Base-by-base conservation (phyloP, 2,113 vertebrate genomes). In the Pachycephala philippinensis region DNA sequence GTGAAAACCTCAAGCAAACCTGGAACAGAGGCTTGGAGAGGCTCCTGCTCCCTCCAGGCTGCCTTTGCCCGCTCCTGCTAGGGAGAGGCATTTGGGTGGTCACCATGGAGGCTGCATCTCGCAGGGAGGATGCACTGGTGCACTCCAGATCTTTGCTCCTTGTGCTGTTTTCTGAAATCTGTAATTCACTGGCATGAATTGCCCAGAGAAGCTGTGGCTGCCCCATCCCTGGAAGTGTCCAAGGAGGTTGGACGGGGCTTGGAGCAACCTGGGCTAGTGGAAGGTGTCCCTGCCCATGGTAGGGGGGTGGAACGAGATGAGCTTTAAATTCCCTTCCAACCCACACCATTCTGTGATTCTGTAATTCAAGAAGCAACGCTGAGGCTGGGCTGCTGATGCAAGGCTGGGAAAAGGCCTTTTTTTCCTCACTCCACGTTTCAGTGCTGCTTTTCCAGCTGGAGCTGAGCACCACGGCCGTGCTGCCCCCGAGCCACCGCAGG, bases 391-490 rank as follows among this genome's bases (percentile, higher is more conserved):
- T 65, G 83, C 56, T 54, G 75, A 18, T 42, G 13, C 2, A 0
- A 76, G 27, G 50, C 81, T 84, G 56, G 56, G 33, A 42, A 57
- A 57, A 2, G 1, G 27, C 45, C 9, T 64, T 83, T 71, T 66
- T 10, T 8, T 1, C 80, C 74, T 44, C 42, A 3, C 37, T 33
- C 27, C 10, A 0, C 14, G 42, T 74, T 69, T 80, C 6, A 15
- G 68, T 17, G 77, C 93, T 3, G 10, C 18, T 91, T 93, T 81
- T 59, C 64, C 74, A 83, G 45, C 45, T 11, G 4, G 85, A 40
- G 85, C 30, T 1, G 4, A 26, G 49, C 17, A 8, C 70, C 17
- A 2, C 0, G 1, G 50, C 64, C 4, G 0, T 16, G 68, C 68
- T 91, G 39, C 4, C 76, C 84, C 75, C 3, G 1, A 71, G 63